A percentile compares a stretch with the other conserved stretches of the same genome.
Evolutionary conservation across 2,888 invertebrate genomes (phyloP).

Genomic region (Podotricha telesiphe): DNA sequence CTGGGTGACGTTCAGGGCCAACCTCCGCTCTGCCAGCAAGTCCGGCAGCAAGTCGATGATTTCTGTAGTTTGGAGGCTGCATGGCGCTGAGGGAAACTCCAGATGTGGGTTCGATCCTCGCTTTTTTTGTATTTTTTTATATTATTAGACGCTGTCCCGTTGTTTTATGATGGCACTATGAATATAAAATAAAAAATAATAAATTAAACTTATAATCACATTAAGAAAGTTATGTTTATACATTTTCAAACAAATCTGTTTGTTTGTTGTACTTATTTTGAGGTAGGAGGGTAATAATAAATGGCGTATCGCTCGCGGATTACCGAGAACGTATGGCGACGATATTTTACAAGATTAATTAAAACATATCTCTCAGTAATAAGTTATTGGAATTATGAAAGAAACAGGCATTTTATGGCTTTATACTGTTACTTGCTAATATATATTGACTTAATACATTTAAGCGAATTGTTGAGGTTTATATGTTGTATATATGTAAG

Average conservation of each 20-base stretch:
- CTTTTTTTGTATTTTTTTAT: too few species aligned
- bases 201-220: neutral
- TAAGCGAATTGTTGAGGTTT: too few species aligned
- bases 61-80: too few species aligned
- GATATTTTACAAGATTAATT: slow-evolving; percentile 17
- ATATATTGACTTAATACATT: neutral
- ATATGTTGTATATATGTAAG: too few species aligned
- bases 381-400: slow-evolving; percentile 5
- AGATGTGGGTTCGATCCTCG: too few species aligned
- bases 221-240: neutral
- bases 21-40: too few species aligned
- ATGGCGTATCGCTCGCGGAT: neutral
- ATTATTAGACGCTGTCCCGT: too few species aligned
- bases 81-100: too few species aligned
- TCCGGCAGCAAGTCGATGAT: too few species aligned
- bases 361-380: slow-evolving; percentile 4
- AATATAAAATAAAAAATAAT: neutral
- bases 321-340: neutral
- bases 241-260: neutral
- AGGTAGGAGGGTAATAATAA: neutral
- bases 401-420: neutral
- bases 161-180: neutral
- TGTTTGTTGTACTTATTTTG: neutral
- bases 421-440: neutral
- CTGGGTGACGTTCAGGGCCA: too few species aligned